These are phyloP conservation scores for Drosophila truncata DNA, from an alignment of 1,140 invertebrate species.

Conservation along the genomic window DNA sequence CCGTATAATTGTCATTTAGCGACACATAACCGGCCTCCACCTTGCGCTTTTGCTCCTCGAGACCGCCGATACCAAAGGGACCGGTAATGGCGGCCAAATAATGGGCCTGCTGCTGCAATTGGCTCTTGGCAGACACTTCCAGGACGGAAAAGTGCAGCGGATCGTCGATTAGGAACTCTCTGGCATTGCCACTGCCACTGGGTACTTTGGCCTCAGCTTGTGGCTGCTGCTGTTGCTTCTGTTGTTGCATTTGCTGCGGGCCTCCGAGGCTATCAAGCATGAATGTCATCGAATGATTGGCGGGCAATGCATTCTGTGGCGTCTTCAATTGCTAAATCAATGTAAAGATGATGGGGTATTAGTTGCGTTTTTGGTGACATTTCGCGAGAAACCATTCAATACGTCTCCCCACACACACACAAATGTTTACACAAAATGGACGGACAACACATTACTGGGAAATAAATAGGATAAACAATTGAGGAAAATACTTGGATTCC, in stretches of 20 bases:
- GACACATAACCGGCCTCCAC: conserved; percentile 68
- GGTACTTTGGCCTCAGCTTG: conserved; percentile 20
- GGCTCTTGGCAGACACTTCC: conserved; percentile 44
- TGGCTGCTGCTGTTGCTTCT: conserved; percentile 14
- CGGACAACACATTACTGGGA: neutral
- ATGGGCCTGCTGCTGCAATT: conserved; percentile 36
- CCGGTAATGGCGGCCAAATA: conserved; percentile 22
- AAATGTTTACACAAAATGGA: neutral
- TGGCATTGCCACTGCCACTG: conserved; percentile 1
- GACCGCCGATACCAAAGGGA: neutral
- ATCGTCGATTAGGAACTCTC: conserved; percentile 75
- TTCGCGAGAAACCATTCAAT: neutral
- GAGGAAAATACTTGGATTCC: neutral
- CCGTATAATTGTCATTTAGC: conserved; percentile 69
- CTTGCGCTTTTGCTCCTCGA: conserved; percentile 59
- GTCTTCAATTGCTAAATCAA: conserved; percentile 37
- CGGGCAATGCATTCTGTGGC: conserved; percentile 11
- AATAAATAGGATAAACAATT: neutral
- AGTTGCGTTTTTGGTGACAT: neutral
- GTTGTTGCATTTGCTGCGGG: conserved; percentile 4
- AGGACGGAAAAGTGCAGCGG: conserved; percentile 61
- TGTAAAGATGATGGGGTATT: neutral
- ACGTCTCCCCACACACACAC: neutral
- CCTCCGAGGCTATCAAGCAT: conserved; percentile 26
- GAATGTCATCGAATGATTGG: conserved; percentile 26